These are phyloP conservation scores for Pandemis corylana DNA, from an alignment of 2,888 invertebrate genomes.

Conservation along the genomic window DNA sequence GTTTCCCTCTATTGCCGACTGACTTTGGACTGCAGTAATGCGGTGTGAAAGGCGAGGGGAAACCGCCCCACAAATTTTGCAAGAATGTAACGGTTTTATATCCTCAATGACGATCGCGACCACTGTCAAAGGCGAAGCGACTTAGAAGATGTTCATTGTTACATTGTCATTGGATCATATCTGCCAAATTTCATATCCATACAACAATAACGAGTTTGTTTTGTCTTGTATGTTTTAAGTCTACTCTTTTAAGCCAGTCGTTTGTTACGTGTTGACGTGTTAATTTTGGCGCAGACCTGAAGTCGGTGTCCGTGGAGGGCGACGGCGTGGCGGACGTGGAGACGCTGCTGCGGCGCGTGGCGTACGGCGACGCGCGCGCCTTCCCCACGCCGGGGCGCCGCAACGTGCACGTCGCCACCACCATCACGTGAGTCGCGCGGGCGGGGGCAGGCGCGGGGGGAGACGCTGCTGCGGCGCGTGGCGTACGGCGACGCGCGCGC, in stretches of 20 bases:
- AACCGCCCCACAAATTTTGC: no score
- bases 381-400: constrained; percentile 98
- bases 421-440: constrained; percentile 88
- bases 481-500: constrained; percentile 96
- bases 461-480: constrained; percentile 93
- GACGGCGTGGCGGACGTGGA: constrained; percentile 96
- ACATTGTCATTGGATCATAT: no score
- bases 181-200: no score
- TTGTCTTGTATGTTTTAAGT: neutral
- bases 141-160: no score
- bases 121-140: no score
- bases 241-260: neutral
- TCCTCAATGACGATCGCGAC: no score
- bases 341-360: constrained; percentile 92
- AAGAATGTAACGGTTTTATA: no score
- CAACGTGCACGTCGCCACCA: constrained; percentile 92
- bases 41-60: no score
- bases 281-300: constrained; percentile 84
- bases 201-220: no score
- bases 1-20: no score
- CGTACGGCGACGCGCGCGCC: constrained; percentile 95
- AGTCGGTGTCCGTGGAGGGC: constrained; percentile 96
- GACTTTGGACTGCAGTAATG: no score
- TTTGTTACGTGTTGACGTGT: neutral
- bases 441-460: constrained; percentile 95